These are phyloP conservation scores for Aplochiton taeniatus DNA, from an alignment of 2,797 vertebrate genomes.

Conservation along the genomic window DNA sequence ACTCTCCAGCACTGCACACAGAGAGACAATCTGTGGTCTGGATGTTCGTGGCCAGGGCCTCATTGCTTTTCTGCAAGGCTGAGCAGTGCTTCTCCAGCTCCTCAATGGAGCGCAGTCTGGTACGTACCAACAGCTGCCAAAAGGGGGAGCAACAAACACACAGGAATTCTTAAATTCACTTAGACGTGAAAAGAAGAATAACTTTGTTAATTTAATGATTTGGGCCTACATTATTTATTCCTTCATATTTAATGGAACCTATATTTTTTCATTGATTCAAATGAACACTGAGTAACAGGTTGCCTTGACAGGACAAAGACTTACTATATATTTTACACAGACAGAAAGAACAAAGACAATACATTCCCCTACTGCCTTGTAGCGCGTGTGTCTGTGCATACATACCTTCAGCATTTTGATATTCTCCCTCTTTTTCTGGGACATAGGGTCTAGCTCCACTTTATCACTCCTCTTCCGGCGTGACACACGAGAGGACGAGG, in stretches of 20 bases:
- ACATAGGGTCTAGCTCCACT: neutral
- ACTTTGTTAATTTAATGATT: neutral
- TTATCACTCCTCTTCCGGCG: slow-evolving; percentile 2
- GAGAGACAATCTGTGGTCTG: slow-evolving; percentile 43
- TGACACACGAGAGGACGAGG: neutral
- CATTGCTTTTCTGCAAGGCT: slow-evolving; percentile 46
- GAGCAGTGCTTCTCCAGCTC: slow-evolving; percentile 47
- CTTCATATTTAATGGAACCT: too few relatives aligned
- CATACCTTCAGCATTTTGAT: slow-evolving; percentile 31
- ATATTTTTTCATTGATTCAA: too few relatives aligned
- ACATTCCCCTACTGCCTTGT: too few relatives aligned
- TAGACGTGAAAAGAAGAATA: neutral
- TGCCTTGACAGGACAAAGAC: too few relatives aligned
- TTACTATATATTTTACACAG: too few relatives aligned
- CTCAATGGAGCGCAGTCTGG: slow-evolving; percentile 39
- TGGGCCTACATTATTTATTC: too few relatives aligned
- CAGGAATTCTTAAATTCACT: neutral
- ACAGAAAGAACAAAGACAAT: too few relatives aligned
- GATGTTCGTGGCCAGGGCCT: slow-evolving; percentile 42
- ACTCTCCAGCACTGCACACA: slow-evolving; percentile 34
- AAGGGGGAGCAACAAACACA: neutral
- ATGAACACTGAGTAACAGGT: too few relatives aligned
- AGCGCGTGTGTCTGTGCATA: too few relatives aligned
- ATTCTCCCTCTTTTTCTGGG: slow-evolving; percentile 8
- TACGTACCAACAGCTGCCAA: slow-evolving; percentile 50